Evolutionary conservation across 2,113 vertebrate species (phyloP).

Genomic region (Vicugna pacos): DNA sequence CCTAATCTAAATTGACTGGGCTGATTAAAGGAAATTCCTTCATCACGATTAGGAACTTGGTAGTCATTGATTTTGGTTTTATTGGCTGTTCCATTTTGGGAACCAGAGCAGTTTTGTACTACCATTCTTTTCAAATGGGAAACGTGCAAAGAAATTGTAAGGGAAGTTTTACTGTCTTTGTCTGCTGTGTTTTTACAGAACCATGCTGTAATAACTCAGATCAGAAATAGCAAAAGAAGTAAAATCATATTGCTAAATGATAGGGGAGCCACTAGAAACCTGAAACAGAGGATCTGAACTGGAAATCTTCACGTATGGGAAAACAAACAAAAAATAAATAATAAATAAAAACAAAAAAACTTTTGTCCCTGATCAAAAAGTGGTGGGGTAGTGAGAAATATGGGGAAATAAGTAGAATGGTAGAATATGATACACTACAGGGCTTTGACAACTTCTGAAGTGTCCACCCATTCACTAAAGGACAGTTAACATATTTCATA

Average conservation of each 20-base stretch:
- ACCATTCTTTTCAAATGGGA: not conserved
- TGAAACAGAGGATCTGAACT: not conserved
- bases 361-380: not conserved
- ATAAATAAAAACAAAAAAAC: not conserved
- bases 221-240: not conserved
- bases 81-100: not conserved
- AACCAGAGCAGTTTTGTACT: not conserved
- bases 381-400: not conserved
- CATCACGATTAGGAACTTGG: not conserved
- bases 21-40: not conserved
- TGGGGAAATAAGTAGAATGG: not conserved
- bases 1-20: not conserved
- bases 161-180: not conserved
- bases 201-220: not conserved
- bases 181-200: not conserved
- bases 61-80: not conserved
- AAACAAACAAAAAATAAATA: accelerated
- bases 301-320: not conserved
- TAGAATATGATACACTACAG: not conserved
- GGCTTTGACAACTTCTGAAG: not conserved
- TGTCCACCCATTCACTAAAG: not conserved
- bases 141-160: not conserved
- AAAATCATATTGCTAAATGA: not conserved
- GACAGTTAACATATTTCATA: not conserved
- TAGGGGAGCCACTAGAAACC: not conserved